phyloP scores from a whole-genome alignment of 2,113 vertebrate species.

The Nycticebus coucang region DNA sequence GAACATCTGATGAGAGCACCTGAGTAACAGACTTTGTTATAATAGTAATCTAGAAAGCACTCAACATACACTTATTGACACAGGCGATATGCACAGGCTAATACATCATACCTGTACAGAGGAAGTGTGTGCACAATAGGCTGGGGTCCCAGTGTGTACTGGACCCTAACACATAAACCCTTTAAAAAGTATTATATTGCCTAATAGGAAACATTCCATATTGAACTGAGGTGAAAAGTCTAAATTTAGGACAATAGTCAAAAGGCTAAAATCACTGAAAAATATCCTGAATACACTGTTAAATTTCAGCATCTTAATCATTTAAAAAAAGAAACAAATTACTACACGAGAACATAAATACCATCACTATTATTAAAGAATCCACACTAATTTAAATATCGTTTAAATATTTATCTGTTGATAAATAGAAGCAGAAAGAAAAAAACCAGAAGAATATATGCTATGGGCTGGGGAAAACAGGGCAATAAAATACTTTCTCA shows the following conservation, averaged over 20 bases:
- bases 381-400: background rate
- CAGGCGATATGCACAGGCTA: background rate
- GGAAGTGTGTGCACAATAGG: background rate
- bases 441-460: background rate
- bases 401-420: no score
- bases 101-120: fast-evolving
- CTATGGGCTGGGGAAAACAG: background rate
- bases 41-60: conserved; percentile 8
- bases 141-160: background rate
- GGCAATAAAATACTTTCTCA: background rate
- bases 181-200: background rate
- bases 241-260: background rate
- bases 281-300: background rate
- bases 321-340: background rate
- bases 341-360: background rate
- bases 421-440: background rate
- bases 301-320: background rate
- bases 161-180: background rate
- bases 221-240: background rate
- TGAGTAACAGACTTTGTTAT: conserved; percentile 87
- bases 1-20: conserved; percentile 90
- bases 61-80: background rate
- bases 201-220: conserved; percentile 3
- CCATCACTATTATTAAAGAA: background rate
- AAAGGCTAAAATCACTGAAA: background rate